Conservation (phyloP, 2,797 vertebrate genomes). For the Pachyuromys duprasi region DNA sequence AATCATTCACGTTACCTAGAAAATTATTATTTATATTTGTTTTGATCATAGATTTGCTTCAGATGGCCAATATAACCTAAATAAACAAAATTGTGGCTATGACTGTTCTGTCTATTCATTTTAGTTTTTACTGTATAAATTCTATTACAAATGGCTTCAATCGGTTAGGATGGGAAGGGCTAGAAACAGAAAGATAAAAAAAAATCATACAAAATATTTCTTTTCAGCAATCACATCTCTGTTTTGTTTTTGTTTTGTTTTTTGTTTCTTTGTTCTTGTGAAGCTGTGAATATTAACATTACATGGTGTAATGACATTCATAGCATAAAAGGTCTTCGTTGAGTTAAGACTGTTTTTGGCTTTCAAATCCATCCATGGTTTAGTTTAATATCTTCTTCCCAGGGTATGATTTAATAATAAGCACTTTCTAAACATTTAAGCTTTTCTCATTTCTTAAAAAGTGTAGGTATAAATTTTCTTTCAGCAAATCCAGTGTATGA, state of each 20-base stretch:
- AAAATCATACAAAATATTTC: not conserved
- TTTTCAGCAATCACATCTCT: not conserved
- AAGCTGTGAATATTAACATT: not conserved
- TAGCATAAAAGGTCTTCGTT: not conserved
- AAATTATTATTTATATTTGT: not conserved
- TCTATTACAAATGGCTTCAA: not conserved
- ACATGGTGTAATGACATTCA: not conserved
- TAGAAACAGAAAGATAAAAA: not conserved
- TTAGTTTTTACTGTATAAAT: not conserved
- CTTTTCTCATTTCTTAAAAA: not conserved
- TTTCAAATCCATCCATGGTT: constrained; percentile 28
- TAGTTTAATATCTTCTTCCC: not conserved
- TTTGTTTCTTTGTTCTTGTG: not conserved
- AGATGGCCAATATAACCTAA: not conserved
- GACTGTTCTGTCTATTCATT: not conserved
- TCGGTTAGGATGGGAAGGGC: not conserved
- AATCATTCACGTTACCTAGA: not conserved
- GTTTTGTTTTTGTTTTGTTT: not conserved
- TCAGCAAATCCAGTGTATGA: not conserved
- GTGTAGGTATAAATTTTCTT: not conserved
- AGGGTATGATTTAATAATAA: not conserved
- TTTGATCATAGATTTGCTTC: not conserved
- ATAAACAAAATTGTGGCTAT: not conserved
- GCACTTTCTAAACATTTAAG: not conserved
- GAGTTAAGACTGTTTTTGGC: not conserved